These are phyloP conservation scores for Scaptomyza tumidula DNA, from an alignment of 2,888 invertebrate species.

Conservation along the genomic window DNA sequence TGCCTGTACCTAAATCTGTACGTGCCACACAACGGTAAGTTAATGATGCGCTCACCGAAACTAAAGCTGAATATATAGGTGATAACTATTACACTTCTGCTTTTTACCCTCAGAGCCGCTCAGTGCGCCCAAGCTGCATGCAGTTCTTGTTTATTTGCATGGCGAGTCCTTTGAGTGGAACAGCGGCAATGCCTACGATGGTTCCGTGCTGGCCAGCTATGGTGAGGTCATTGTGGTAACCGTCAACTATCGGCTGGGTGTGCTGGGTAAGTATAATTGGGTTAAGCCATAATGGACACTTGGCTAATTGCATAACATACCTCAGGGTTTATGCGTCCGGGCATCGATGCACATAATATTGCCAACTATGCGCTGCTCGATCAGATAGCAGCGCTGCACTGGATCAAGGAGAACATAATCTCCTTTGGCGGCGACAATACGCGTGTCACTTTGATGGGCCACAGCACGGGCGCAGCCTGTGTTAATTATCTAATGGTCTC, in stretches of 20 bases:
- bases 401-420: conserved; percentile 97
- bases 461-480: conserved; percentile 97
- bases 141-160: conserved; percentile 96
- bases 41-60: conserved; percentile 16
- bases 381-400: conserved; percentile 96
- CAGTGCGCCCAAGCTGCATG: conserved; percentile 86
- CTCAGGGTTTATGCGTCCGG: conserved; percentile 92
- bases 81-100: neutral
- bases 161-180: conserved; percentile 99
- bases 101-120: conserved; percentile 68
- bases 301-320: conserved; percentile 10
- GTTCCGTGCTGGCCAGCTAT: conserved; percentile 95
- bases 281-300: conserved; percentile 3
- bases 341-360: conserved; percentile 89
- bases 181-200: conserved; percentile 98
- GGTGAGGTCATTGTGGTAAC: conserved; percentile 95
- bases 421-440: conserved; percentile 95
- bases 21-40: conserved; percentile 93
- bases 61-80: neutral
- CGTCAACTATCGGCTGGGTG: conserved; percentile 92
- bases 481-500: conserved; percentile 97
- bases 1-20: conserved; percentile 97
- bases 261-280: conserved; percentile 87
- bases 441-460: conserved; percentile 96
- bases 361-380: conserved; percentile 98